phyloP scores from a whole-genome alignment of 2,888 invertebrate species.

The Drosophila mimetica region DNA sequence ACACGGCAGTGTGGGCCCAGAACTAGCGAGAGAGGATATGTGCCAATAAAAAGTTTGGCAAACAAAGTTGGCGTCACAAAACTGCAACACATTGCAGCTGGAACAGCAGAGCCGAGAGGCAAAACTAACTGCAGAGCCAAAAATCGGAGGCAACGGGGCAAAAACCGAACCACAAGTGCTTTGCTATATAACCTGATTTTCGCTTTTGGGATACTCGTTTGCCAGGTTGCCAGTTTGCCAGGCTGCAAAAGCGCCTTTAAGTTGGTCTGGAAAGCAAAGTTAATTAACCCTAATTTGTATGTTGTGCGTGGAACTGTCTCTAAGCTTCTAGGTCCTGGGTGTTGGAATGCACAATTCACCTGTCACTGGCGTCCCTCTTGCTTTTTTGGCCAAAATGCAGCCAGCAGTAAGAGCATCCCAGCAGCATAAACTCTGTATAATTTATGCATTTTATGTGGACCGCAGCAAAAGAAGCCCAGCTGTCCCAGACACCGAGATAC shows the following conservation, averaged over 20 bases:
- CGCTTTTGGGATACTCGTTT: background rate
- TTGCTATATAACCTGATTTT: slow-evolving; percentile 46
- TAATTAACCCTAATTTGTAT: slow-evolving; percentile 74
- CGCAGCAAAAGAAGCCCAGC: slow-evolving; percentile 67
- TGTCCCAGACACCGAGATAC: slow-evolving; percentile 74
- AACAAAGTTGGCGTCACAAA: slow-evolving; percentile 79
- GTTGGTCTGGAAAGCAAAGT: slow-evolving; percentile 56
- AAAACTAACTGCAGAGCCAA: slow-evolving; percentile 35
- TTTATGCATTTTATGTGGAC: slow-evolving; percentile 76
- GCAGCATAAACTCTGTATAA: slow-evolving; percentile 70
- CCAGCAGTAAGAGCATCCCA: slow-evolving; percentile 7
- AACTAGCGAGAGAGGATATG: slow-evolving; percentile 66
- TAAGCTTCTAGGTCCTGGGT: slow-evolving; percentile 19
- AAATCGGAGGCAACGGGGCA: slow-evolving; percentile 50
- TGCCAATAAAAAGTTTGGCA: slow-evolving; percentile 80
- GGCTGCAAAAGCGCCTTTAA: slow-evolving; percentile 7
- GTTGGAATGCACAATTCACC: slow-evolving; percentile 56
- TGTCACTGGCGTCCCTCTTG: slow-evolving; percentile 50
- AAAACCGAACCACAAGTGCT: slow-evolving; percentile 22
- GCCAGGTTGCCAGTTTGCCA: background rate
- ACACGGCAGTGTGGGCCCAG: slow-evolving; percentile 12
- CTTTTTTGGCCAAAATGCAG: slow-evolving; percentile 5
- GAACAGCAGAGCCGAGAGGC: slow-evolving; percentile 18
- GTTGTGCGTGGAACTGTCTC: slow-evolving; percentile 33
- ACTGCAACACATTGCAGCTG: slow-evolving; percentile 67